Conservation (phyloP, 2,888 invertebrate genomes). For the Pinctada fucata region DNA sequence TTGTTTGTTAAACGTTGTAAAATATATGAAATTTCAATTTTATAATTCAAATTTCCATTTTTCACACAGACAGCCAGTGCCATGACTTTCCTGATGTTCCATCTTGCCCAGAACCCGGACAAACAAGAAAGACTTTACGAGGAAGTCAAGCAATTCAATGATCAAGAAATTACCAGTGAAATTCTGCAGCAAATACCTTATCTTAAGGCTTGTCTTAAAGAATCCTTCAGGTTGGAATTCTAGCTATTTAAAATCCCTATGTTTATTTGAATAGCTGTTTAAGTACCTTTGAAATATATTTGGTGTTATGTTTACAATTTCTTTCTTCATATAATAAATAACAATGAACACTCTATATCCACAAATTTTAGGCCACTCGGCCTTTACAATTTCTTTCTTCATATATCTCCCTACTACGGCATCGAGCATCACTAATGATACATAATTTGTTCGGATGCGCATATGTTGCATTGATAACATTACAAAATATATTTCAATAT, state of each 20-base stretch:
- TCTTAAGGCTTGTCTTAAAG: conserved; percentile 57
- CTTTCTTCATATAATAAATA: no score
- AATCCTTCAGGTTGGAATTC: conserved; percentile 51
- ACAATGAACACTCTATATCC: no score
- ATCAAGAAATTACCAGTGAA: conserved; percentile 36
- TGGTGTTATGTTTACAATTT: no score
- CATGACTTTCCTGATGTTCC: conserved; percentile 50
- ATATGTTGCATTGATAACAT: no score
- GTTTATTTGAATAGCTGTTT: not conserved
- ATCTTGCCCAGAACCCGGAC: conserved; percentile 48
- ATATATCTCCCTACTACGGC: no score
- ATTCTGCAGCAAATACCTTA: conserved; percentile 45
- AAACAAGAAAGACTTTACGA: conserved; percentile 47
- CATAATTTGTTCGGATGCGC: no score
- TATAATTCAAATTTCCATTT: not conserved
- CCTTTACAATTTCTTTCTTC: no score
- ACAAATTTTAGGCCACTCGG: no score
- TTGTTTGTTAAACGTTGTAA: no score
- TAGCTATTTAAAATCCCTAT: not conserved
- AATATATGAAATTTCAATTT: not conserved
- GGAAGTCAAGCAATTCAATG: conserved; percentile 39
- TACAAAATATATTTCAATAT: no score
- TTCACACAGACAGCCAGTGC: conserved; percentile 33
- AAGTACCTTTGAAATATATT: no score
- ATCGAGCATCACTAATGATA: no score